Evolutionary conservation across 2,888 invertebrate species (phyloP).

Genomic region (Drosophila infuscata): DNA sequence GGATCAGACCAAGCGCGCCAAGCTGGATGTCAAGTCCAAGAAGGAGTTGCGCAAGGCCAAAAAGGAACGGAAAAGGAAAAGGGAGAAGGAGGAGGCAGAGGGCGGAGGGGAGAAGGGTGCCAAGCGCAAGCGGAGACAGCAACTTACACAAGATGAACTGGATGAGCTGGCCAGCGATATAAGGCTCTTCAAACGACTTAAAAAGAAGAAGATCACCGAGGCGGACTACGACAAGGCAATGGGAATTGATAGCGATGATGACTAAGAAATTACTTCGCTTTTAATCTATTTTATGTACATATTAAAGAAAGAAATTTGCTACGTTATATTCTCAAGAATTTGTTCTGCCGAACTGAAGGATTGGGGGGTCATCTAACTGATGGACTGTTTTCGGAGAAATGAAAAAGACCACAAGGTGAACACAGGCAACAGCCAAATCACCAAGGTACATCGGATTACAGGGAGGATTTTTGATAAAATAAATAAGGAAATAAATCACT

Average conservation of each 20-base stretch:
- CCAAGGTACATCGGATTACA: too few relatives aligned
- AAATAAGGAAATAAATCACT: too few relatives aligned
- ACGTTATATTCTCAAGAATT: background rate
- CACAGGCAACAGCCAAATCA: background rate
- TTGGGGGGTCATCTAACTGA: background rate
- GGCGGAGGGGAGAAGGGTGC: constrained; percentile 77
- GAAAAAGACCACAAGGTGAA: background rate
- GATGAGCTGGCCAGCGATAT: constrained; percentile 92
- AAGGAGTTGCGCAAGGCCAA: constrained; percentile 86
- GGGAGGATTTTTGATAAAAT: background rate
- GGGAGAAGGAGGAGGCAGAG: constrained; percentile 76
- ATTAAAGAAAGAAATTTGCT: constrained; percentile 3
- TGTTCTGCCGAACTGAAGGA: background rate
- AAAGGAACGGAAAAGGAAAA: constrained; percentile 79
- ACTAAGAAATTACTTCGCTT: background rate
- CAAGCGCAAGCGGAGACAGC: constrained; percentile 85
- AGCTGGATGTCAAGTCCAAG: constrained; percentile 86
- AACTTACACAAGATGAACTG: constrained; percentile 90
- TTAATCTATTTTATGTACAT: constrained; percentile 48
- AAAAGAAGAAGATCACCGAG: constrained; percentile 91
- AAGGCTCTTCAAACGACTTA: constrained; percentile 93
- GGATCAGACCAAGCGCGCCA: constrained; percentile 90
- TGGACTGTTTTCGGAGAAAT: background rate
- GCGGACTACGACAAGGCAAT: constrained; percentile 89
- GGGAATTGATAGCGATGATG: constrained; percentile 83